phyloP scores from a whole-genome alignment of 2,113 vertebrate genomes.

The Xenotilapia leptura region DNA sequence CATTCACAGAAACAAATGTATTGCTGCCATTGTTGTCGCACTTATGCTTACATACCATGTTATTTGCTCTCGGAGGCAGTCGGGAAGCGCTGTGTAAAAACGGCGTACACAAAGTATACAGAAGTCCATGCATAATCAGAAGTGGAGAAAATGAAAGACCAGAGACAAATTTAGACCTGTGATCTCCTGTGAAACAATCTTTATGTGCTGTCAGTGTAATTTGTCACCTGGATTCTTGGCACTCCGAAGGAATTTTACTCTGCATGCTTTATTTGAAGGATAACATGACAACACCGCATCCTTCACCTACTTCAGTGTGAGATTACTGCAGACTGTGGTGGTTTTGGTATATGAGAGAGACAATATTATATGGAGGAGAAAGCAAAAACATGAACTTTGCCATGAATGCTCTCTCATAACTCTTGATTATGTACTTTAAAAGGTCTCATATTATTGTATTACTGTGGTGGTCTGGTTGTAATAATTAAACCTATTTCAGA shows the following conservation, averaged over 20 bases:
- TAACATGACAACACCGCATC: not conserved
- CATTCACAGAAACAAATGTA: not conserved
- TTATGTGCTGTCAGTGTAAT: not conserved
- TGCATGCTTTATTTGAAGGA: not conserved
- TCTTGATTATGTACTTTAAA: not conserved
- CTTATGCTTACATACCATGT: not conserved
- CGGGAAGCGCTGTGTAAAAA: not conserved
- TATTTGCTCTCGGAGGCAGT: not conserved
- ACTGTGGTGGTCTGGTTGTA: not conserved
- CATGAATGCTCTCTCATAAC: not conserved
- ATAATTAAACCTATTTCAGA: not conserved
- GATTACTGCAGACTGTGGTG: constrained; percentile 15
- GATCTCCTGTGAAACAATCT: not conserved
- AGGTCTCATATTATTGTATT: not conserved
- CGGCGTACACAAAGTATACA: not conserved
- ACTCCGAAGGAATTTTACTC: not conserved
- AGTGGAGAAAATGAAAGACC: not conserved
- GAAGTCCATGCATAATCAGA: not conserved
- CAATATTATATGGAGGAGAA: not conserved
- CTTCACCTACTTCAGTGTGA: constrained; percentile 9
- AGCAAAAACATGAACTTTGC: constrained; percentile 3
- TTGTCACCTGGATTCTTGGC: not conserved
- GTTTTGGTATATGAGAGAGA: not conserved
- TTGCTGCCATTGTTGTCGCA: not conserved
- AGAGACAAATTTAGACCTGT: not conserved